Conservation (phyloP, 2,113 vertebrate species). For the Toxotes jaculatrix region DNA sequence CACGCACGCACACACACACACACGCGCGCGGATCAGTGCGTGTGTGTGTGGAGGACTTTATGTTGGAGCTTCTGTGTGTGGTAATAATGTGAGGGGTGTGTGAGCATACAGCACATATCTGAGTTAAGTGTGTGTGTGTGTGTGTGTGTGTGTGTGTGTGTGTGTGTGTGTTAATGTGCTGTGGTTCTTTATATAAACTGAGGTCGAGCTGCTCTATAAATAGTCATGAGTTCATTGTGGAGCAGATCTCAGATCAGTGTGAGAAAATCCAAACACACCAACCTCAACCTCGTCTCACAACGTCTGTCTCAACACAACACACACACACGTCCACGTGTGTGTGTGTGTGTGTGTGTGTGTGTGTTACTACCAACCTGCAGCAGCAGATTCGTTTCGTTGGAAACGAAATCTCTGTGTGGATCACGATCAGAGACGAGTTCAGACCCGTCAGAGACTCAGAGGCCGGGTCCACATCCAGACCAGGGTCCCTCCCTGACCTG, state of each 20-base stretch:
- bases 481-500: no score
- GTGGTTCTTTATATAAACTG: slow-evolving; percentile 34
- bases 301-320: no score
- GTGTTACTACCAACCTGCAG: no score
- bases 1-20: background rate
- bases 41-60: background rate
- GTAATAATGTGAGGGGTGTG: slow-evolving; percentile 17
- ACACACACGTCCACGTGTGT: no score
- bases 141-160: slow-evolving; percentile 26
- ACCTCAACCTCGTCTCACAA: background rate
- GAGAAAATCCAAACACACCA: slow-evolving; percentile 38
- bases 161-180: slow-evolving; percentile 15
- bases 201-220: slow-evolving; percentile 34
- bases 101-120: slow-evolving; percentile 20
- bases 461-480: no score
- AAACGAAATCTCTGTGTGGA: no score
- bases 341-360: no score
- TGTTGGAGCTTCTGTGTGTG: background rate
- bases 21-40: no score
- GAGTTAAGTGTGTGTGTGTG: slow-evolving; percentile 30
- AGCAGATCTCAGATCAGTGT: slow-evolving; percentile 21
- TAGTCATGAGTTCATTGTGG: slow-evolving; percentile 14
- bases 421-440: no score
- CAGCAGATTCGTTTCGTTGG: no score
- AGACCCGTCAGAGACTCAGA: no score